phyloP scores from a whole-genome alignment of 2,888 invertebrate species.

The Pecten maximus region DNA sequence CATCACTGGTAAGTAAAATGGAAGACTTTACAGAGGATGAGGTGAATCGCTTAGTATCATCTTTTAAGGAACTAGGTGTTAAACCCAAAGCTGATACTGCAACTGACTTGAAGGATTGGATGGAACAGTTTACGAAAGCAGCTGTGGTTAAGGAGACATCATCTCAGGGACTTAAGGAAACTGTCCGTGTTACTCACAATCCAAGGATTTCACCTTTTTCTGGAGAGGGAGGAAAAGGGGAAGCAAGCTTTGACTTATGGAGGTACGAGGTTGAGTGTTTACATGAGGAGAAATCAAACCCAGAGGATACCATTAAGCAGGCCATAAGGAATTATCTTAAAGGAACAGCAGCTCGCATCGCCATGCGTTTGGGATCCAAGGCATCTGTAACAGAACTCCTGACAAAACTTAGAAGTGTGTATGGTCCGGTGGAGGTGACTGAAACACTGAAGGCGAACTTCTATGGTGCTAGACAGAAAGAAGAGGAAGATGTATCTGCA shows the following conservation, averaged over 20 bases:
- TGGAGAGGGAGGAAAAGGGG: background rate
- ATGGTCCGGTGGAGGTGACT: constrained; percentile 41
- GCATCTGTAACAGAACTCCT: constrained; percentile 17
- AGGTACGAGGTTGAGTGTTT: constrained; percentile 45
- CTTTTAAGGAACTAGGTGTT: no score
- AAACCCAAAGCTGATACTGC: no score
- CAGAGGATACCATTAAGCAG: constrained; percentile 38
- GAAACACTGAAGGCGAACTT: constrained; percentile 45
- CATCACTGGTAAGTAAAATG: no score
- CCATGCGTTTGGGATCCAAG: constrained; percentile 26
- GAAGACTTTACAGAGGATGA: no score
- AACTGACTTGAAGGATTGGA: no score
- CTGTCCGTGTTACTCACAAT: background rate
- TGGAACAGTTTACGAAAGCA: no score
- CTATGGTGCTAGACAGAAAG: constrained; percentile 42
- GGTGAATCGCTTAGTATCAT: no score
- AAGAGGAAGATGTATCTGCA: constrained; percentile 41
- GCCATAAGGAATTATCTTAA: constrained; percentile 40
- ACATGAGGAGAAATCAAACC: constrained; percentile 39
- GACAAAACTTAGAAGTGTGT: constrained; percentile 33
- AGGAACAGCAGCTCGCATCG: constrained; percentile 38
- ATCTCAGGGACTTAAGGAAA: no score
- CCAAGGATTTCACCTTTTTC: background rate
- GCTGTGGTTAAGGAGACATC: no score
- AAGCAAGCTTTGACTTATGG: constrained; percentile 43